These are phyloP conservation scores for Heliopora coerulea DNA, from an alignment of 92 coral and sea anemone genomes.

Conservation along the genomic window DNA sequence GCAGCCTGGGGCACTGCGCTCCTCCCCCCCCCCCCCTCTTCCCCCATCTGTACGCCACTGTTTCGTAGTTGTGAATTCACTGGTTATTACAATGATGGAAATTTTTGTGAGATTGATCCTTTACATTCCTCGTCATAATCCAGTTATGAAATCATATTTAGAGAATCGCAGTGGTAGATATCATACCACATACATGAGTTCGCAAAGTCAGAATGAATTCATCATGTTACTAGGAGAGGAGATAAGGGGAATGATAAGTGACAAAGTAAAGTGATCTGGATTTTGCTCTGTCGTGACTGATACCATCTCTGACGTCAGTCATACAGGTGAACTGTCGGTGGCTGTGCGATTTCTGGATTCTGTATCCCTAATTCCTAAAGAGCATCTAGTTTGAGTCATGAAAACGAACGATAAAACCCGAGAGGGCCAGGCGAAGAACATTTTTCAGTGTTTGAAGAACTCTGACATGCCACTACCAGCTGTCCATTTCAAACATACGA, in stretches of 20 bases:
- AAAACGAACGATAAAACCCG: too few species aligned
- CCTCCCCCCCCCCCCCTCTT: too few species aligned
- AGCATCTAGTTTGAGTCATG: neutral
- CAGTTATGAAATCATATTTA: slow-evolving; percentile 7
- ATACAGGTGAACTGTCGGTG: slow-evolving; percentile 20
- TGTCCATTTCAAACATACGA: too few species aligned
- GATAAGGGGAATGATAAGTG: slow-evolving; percentile 3
- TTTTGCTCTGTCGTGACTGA: slow-evolving; percentile 10
- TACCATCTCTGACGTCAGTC: slow-evolving; percentile 13
- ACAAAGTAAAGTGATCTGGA: slow-evolving; percentile 5
- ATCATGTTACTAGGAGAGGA: slow-evolving; percentile 10
- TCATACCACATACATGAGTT: slow-evolving; percentile 19
- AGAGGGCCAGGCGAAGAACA: too few species aligned
- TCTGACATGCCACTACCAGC: too few species aligned
- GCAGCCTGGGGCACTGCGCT: too few species aligned
- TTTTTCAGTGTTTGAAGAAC: too few species aligned
- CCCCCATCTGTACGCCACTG: too few species aligned
- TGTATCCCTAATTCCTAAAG: neutral
- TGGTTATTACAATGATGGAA: neutral
- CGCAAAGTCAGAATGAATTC: slow-evolving; percentile 34
- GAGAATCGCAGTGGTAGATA: neutral
- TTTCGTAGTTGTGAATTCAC: neutral
- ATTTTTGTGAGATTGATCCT: slow-evolving; percentile 16
- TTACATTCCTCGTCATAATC: slow-evolving; percentile 25
- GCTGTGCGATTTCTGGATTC: slow-evolving; percentile 3